Conservation (phyloP, 2,113 vertebrate species). For the Poeciliopsis occidentalis region DNA sequence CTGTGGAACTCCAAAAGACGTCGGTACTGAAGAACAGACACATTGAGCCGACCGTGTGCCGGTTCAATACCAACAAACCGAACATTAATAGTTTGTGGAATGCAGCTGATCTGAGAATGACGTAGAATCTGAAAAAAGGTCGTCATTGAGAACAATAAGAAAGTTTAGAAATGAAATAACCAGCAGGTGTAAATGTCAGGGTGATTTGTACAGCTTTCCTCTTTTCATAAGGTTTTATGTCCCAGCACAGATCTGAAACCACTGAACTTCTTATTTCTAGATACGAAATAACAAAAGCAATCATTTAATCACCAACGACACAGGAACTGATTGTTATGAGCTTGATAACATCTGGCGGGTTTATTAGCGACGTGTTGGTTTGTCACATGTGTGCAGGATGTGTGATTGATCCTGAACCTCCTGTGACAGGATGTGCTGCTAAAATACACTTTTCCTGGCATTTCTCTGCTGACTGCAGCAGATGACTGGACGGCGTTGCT, state of each 20-base stretch:
- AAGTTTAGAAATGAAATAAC: neutral
- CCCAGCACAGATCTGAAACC: neutral
- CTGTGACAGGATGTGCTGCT: neutral
- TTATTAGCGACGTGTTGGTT: neutral
- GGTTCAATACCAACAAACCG: no score
- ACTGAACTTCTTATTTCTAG: rapidly evolving
- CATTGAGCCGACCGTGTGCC: no score
- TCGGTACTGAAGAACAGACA: no score
- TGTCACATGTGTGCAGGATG: slow-evolving; percentile 15
- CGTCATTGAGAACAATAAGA: no score
- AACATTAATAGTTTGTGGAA: no score
- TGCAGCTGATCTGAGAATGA: no score
- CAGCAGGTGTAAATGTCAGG: neutral
- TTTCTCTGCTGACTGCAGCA: slow-evolving; percentile 19
- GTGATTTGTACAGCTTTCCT: neutral
- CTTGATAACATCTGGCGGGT: neutral
- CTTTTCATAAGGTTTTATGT: slow-evolving; percentile 8
- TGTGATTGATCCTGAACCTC: neutral
- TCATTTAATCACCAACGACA: neutral
- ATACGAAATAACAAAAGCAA: neutral
- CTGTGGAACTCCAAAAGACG: no score
- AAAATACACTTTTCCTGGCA: neutral
- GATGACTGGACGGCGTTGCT: slow-evolving; percentile 15
- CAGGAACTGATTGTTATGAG: neutral
- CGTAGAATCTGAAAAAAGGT: no score